Base-by-base conservation (phyloP, 2,797 vertebrate genomes). In the Trachops cirrhosus region DNA sequence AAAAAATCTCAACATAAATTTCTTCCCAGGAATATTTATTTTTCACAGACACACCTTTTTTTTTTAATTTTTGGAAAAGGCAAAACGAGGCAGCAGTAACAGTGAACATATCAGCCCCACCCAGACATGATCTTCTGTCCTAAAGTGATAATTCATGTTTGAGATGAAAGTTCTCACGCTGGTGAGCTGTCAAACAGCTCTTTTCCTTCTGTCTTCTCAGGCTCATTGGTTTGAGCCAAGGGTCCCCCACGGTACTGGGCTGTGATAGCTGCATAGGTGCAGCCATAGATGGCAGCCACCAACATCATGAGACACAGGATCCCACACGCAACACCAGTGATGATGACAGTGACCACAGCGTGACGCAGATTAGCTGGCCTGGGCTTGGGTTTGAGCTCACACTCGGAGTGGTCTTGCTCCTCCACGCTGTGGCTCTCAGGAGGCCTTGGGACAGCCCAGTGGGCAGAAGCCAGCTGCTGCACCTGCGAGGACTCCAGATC, bases 231-330 rank as follows among this genome's bases (percentile, higher is more conserved):
- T 0, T 93, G 95, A 85, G 67, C 96, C 98, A 98, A 75, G 48
- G 98, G 98, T 86, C 99, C 98, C 10, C 98, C 98, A 87, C 99
- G 99, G 98, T 99, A 99, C 93, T 99, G 99, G 95, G 99, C 99
- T 87, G 99, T 99, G 94, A 99, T 98, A 1, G 99, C 99, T 0
- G 99, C 99, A 1, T 99, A 99, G 91, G 99, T 99, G 16, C 99
- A 99, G 52, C 99, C 99, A 0, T 99, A 99, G 57, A 99, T 98
- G 0, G 99, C 99, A 0, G 99, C 99, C 0, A 98, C 99, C 98
- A 99, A 94, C 99, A 99, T 99, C 99, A 99, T 99, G 90, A 99
- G 99, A 93, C 98, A 99, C 94, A 99, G 99, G 0, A 99, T 98
- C 74, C 99, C 99, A n/a, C 99, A 99, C 88, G 99, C 98, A 2